Conservation (phyloP, 2,113 vertebrate species). For the Gallinago paraguaiae region DNA sequence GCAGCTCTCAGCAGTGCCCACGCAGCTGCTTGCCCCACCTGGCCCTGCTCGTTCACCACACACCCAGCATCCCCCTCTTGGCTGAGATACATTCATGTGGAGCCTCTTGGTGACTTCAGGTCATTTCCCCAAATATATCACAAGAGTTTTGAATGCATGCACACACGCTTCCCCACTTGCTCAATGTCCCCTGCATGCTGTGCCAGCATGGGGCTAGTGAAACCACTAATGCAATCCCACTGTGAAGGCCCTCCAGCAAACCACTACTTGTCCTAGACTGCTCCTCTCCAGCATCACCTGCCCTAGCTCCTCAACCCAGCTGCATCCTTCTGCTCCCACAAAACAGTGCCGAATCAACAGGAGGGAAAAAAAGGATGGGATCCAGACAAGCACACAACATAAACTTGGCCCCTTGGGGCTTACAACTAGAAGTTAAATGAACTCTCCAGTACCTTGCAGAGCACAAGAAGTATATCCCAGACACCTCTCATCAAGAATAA, state of each 20-base stretch:
- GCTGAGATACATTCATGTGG: rapidly evolving
- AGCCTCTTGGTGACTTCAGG: background rate
- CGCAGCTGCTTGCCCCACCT: background rate
- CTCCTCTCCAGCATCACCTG: background rate
- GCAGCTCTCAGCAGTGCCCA: rapidly evolving
- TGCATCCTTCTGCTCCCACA: background rate
- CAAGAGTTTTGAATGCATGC: background rate
- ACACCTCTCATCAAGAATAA: background rate
- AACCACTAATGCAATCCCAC: rapidly evolving
- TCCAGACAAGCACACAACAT: background rate
- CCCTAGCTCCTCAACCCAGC: background rate
- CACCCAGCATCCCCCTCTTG: background rate
- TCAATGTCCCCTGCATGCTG: background rate
- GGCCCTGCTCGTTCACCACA: background rate
- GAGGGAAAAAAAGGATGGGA: background rate
- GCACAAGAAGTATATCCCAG: background rate
- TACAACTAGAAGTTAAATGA: background rate
- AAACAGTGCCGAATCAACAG: background rate
- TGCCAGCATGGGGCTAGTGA: background rate
- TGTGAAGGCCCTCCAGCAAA: background rate
- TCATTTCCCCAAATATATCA: rapidly evolving
- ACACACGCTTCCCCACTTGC: rapidly evolving
- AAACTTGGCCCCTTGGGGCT: background rate
- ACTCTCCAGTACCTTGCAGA: background rate
- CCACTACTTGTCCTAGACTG: background rate